phyloP scores from a whole-genome alignment of 2,113 vertebrate genomes.

The Lagopus leucura region DNA sequence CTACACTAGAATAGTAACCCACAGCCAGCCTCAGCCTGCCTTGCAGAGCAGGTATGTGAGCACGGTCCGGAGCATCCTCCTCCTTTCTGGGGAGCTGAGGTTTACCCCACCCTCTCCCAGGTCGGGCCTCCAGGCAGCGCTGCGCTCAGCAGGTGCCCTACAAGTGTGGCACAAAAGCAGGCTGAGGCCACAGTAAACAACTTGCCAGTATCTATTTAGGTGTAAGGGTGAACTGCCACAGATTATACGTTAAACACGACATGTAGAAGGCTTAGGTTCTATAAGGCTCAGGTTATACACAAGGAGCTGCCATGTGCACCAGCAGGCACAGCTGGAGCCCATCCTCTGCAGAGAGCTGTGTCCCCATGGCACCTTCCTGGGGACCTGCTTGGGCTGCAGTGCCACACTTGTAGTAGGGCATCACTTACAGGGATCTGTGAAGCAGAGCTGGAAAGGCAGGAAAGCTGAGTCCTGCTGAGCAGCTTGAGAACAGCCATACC shows the following conservation, averaged over 20 bases:
- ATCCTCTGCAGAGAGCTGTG: not conserved
- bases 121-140: constrained; percentile 17
- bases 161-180: not conserved
- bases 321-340: not conserved
- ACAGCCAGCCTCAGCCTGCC: constrained; percentile 25
- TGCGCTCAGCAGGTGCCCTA: not conserved
- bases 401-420: not conserved
- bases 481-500: accelerated
- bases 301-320: not conserved
- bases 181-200: not conserved
- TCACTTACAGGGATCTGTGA: accelerated
- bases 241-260: accelerated
- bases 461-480: not conserved
- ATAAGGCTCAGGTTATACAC: not conserved
- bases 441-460: not conserved
- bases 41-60: constrained; percentile 34
- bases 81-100: constrained; percentile 9
- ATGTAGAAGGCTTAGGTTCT: not conserved
- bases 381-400: not conserved
- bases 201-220: not conserved
- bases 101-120: not conserved
- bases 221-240: not conserved
- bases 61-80: not conserved
- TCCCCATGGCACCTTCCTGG: not conserved
- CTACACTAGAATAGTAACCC: constrained; percentile 19